Conservation (phyloP, 2,113 vertebrate genomes). For the Etia nguti region DNA sequence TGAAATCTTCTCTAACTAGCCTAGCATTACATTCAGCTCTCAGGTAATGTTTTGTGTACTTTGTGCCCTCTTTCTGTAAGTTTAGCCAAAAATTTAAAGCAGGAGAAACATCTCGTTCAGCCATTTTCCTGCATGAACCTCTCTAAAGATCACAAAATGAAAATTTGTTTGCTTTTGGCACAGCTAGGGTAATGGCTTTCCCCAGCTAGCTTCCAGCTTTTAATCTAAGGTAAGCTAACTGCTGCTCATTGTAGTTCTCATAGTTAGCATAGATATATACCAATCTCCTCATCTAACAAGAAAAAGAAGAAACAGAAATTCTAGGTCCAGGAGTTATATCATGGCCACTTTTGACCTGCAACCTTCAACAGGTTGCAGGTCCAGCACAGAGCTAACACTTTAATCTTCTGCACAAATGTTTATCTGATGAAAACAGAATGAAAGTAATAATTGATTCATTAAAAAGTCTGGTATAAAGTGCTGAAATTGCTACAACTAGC, state of each 20-base stretch:
- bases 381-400: neutral
- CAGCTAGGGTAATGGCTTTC: neutral
- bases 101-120: neutral
- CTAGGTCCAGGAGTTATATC: neutral
- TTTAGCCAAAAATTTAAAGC: rapidly evolving
- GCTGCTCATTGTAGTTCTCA: rapidly evolving
- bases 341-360: neutral
- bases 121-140: neutral
- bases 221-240: rapidly evolving
- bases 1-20: neutral
- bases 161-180: neutral
- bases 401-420: neutral
- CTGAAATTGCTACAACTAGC: neutral
- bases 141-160: neutral
- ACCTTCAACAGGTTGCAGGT: neutral
- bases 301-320: neutral
- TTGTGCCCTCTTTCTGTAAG: neutral
- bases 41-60: neutral
- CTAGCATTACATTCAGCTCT: neutral
- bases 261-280: neutral
- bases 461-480: neutral
- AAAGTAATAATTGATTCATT: neutral
- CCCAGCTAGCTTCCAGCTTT: neutral
- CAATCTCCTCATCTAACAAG: neutral
- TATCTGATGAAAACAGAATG: neutral